These are phyloP conservation scores for Melanostigma gelatinosum DNA, from an alignment of 2,113 vertebrate genomes.

Conservation along the genomic window DNA sequence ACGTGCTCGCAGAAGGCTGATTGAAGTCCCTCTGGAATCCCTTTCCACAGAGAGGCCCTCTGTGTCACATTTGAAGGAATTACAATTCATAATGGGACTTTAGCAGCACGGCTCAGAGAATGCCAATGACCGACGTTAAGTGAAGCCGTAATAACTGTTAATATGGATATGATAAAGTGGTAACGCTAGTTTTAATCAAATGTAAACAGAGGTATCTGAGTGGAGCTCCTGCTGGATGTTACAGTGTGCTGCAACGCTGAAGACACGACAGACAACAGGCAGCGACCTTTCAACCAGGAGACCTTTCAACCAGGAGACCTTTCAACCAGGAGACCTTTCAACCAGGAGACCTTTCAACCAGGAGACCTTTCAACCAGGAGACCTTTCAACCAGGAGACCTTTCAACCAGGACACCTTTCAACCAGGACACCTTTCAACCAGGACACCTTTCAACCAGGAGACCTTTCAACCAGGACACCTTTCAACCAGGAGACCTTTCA, in stretches of 20 bases:
- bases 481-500: no score
- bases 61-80: conserved; percentile 67
- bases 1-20: conserved; percentile 41
- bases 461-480: no score
- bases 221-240: not conserved
- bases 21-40: conserved; percentile 55
- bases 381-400: no score
- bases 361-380: no score
- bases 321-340: no score
- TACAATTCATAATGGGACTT: conserved; percentile 70
- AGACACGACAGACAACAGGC: no score
- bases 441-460: no score
- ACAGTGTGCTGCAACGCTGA: not conserved
- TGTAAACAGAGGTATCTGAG: not conserved
- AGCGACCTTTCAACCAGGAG: no score
- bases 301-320: no score
- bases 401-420: no score
- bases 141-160: conserved; percentile 33
- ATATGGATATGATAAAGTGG: conserved; percentile 36
- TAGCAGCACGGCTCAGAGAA: conserved; percentile 27
- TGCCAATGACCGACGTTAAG: conserved; percentile 38
- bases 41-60: conserved; percentile 56
- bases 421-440: no score
- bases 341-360: no score
- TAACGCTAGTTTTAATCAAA: conserved; percentile 43